A percentile compares a stretch with the other conserved stretches of the same genome.
These are phyloP conservation scores for Lasioglossum albipes DNA, from an alignment of 1,140 invertebrate species.

Conservation along the genomic window DNA sequence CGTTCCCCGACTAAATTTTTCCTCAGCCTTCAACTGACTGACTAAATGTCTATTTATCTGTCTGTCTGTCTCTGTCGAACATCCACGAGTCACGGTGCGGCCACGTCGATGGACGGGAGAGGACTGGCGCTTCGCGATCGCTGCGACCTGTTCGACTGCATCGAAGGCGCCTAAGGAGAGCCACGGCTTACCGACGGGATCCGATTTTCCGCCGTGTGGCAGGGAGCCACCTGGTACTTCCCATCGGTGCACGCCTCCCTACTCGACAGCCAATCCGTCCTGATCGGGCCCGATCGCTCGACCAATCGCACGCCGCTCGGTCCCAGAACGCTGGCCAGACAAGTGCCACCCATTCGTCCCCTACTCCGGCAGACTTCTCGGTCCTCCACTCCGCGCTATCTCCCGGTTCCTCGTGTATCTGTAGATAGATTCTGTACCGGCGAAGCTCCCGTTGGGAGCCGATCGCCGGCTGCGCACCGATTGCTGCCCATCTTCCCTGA, in stretches of 20 bases:
- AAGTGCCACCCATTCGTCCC: slow-evolving; percentile 52
- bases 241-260: slow-evolving; percentile 54
- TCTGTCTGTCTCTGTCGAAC: slow-evolving; percentile 56
- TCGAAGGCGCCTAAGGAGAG: slow-evolving; percentile 57
- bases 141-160: slow-evolving; percentile 71
- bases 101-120: slow-evolving; percentile 78
- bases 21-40: too few species aligned
- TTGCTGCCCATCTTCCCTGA: not conserved
- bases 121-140: slow-evolving; percentile 74
- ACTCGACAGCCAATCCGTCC: slow-evolving; percentile 35
- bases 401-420: slow-evolving; percentile 30
- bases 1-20: slow-evolving; percentile 7
- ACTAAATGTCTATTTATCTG: too few species aligned
- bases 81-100: slow-evolving; percentile 69
- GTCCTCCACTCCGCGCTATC: slow-evolving; percentile 23
- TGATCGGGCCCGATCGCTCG: not conserved
- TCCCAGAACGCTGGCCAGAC: slow-evolving; percentile 7
- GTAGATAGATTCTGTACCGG: not conserved
- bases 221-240: slow-evolving; percentile 44
- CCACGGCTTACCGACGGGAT: slow-evolving; percentile 35
- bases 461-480: slow-evolving; percentile 1
- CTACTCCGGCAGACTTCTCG: slow-evolving; percentile 18
- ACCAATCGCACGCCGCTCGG: slow-evolving; percentile 37
- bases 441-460: not conserved
- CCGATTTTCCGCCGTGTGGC: slow-evolving; percentile 47